These are phyloP conservation scores for Pteronotus mesoamericanus DNA, from an alignment of 2,797 vertebrate genomes.

Conservation along the genomic window DNA sequence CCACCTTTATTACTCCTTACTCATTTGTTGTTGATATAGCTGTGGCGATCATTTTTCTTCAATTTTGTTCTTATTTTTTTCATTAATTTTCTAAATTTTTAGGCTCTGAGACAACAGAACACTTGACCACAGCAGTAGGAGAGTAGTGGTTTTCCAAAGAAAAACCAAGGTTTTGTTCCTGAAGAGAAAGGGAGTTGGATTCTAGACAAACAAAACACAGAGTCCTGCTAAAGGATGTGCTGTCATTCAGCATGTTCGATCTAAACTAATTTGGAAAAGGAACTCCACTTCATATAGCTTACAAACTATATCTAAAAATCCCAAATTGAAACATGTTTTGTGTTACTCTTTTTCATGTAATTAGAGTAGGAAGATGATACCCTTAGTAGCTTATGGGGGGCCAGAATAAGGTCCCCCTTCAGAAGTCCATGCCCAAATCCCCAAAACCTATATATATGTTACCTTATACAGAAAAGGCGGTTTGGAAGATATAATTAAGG, in stretches of 20 bases:
- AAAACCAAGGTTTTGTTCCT: neutral
- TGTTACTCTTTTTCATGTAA: neutral
- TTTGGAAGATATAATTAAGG: neutral
- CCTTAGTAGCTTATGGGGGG: neutral
- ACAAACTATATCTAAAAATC: neutral
- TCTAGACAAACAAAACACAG: neutral
- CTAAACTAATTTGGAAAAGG: neutral
- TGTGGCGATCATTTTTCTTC: neutral
- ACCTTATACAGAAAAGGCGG: neutral
- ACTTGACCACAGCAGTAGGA: neutral
- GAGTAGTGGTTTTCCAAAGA: neutral
- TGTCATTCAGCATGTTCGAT: neutral
- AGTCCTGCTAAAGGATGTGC: neutral
- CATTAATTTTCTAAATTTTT: neutral
- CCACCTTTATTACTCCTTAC: neutral
- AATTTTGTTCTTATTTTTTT: neutral
- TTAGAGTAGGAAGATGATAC: neutral
- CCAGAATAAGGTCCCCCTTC: neutral
- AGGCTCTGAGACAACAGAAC: neutral
- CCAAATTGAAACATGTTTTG: neutral
- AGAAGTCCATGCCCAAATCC: neutral
- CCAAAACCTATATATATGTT: neutral
- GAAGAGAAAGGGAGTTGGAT: neutral
- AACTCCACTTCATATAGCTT: neutral
- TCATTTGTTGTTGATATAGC: neutral